Evolutionary conservation across 2,888 invertebrate species (phyloP).

Genomic region (Diaprepes abbreviatus): DNA sequence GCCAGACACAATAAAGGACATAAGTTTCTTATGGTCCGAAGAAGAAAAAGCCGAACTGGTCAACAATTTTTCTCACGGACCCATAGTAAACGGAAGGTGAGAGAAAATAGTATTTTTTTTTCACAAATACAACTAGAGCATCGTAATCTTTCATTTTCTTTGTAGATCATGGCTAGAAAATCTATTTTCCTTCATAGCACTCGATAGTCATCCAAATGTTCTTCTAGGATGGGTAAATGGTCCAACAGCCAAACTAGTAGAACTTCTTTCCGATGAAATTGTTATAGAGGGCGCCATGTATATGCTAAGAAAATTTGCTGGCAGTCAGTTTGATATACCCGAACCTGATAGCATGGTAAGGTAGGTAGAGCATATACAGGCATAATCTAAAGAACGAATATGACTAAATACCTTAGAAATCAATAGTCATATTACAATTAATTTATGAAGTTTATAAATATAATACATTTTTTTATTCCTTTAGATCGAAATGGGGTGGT

Average conservation of each 20-base stretch:
- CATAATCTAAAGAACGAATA: not conserved
- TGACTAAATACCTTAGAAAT: too few relatives aligned
- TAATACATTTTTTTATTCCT: slow-evolving; percentile 8
- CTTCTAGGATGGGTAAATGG: slow-evolving; percentile 81
- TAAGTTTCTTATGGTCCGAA: slow-evolving; percentile 73
- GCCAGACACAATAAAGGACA: slow-evolving; percentile 70
- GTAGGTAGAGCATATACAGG: too few relatives aligned
- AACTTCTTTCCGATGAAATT: slow-evolving; percentile 71
- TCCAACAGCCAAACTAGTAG: slow-evolving; percentile 73
- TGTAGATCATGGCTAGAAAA: slow-evolving; percentile 74
- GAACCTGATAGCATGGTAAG: slow-evolving; percentile 64
- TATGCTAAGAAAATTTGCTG: slow-evolving; percentile 71
- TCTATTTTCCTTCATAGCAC: slow-evolving; percentile 77
- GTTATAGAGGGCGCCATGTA: slow-evolving; percentile 69
- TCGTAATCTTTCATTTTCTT: too few relatives aligned
- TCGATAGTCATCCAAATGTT: slow-evolving; percentile 74
- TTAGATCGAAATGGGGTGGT: slow-evolving; percentile 75
- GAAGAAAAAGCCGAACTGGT: slow-evolving; percentile 64
- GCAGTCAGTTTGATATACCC: slow-evolving; percentile 69
- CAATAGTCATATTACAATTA: too few relatives aligned
- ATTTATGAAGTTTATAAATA: too few relatives aligned
- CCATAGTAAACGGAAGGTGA: slow-evolving; percentile 51
- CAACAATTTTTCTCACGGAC: slow-evolving; percentile 59
- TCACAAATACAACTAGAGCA: too few relatives aligned
- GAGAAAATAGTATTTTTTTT: too few relatives aligned